Conservation (phyloP, 1,140 invertebrate genomes). For the Telenomus remus region DNA sequence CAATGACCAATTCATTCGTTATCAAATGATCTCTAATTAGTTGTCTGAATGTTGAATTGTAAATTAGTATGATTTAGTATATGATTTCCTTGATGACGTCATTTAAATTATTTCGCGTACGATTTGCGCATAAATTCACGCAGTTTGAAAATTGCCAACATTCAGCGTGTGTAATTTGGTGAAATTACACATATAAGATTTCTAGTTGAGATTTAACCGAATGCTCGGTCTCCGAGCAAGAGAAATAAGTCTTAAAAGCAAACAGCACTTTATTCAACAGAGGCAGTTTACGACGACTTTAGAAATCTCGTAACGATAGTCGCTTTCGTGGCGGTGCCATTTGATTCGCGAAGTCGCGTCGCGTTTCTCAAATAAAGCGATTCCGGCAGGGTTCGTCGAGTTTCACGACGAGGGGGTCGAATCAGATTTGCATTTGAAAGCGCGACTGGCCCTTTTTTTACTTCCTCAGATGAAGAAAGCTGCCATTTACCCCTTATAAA, state of each 20-base stretch:
- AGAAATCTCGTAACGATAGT: slow-evolving; percentile 51
- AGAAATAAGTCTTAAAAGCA: slow-evolving; percentile 54
- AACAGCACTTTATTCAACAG: slow-evolving; percentile 55
- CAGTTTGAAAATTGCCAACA: too few species aligned
- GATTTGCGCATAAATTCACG: too few species aligned
- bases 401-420: slow-evolving; percentile 41
- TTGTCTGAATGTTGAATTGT: too few species aligned
- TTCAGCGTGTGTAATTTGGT: too few species aligned
- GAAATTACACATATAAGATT: too few species aligned
- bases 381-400: slow-evolving; percentile 35
- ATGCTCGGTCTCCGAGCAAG: slow-evolving; percentile 30
- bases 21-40: too few species aligned
- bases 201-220: slow-evolving; percentile 54
- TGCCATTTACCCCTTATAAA: slow-evolving; percentile 56
- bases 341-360: slow-evolving; percentile 50
- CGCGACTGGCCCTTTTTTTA: slow-evolving; percentile 41
- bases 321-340: slow-evolving; percentile 47
- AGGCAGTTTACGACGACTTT: slow-evolving; percentile 54
- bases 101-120: too few species aligned
- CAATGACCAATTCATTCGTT: too few species aligned
- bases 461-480: neutral
- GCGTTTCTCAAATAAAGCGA: slow-evolving; percentile 55
- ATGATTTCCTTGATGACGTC: too few species aligned
- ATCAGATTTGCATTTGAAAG: slow-evolving; percentile 62
- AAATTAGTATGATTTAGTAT: too few species aligned